Conservation (phyloP, 2,888 invertebrate species). For the Hyppa rectilinea region DNA sequence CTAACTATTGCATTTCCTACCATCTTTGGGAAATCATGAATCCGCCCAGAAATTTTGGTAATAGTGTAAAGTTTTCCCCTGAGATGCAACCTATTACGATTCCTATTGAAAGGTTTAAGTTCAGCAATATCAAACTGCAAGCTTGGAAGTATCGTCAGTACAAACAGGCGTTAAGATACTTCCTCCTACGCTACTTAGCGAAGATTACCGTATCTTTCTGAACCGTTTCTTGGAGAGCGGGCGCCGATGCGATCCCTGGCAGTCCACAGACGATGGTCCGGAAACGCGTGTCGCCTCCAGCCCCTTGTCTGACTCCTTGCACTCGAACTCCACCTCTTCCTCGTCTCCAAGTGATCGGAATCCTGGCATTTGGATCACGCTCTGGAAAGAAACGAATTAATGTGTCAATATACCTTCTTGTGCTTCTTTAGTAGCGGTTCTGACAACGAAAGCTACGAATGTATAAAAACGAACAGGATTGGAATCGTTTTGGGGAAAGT, state of each 20-base stretch:
- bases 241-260: conserved; percentile 95
- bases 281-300: conserved; percentile 96
- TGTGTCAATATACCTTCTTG: not conserved
- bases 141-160: conserved; percentile 51
- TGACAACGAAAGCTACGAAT: not conserved
- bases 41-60: not conserved
- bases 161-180: conserved; percentile 42
- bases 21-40: not conserved
- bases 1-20: not conserved
- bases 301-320: conserved; percentile 95
- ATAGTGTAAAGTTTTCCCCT: not conserved
- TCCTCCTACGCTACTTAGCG: conserved; percentile 52
- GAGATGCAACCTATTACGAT: not conserved
- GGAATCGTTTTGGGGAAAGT: not conserved
- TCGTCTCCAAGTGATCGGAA: conserved; percentile 97
- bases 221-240: conserved; percentile 95
- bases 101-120: not conserved
- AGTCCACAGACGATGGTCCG: conserved; percentile 94
- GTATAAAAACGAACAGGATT: not conserved
- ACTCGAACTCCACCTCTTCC: conserved; percentile 97
- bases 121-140: conserved; percentile 47
- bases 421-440: not conserved
- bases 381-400: conserved; percentile 90
- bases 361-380: conserved; percentile 97
- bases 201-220: conserved; percentile 94